phyloP scores from a whole-genome alignment of 2,888 invertebrate species.

The Mycogona germanica region DNA sequence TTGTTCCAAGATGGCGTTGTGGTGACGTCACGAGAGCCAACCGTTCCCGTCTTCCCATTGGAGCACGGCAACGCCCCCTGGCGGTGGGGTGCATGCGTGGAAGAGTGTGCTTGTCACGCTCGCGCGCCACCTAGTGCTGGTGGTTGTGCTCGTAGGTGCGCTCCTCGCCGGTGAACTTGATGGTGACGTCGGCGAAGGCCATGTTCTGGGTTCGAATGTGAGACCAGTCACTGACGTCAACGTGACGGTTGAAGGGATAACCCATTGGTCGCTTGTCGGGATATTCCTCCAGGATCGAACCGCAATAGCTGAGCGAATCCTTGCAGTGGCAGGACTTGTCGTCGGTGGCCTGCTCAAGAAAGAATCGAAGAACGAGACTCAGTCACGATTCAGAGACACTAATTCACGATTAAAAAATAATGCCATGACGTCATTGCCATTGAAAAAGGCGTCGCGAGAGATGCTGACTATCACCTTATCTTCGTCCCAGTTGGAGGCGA shows the following conservation, averaged over 20 bases:
- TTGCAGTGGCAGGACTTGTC: conserved; percentile 41
- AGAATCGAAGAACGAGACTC: neutral
- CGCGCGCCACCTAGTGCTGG: too few relatives aligned
- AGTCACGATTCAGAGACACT: too few relatives aligned
- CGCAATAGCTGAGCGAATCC: conserved; percentile 66
- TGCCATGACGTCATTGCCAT: neutral
- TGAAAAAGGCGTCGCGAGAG: too few relatives aligned
- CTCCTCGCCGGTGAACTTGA: conserved; percentile 23
- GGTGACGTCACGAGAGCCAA: too few relatives aligned
- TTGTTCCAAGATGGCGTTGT: too few relatives aligned
- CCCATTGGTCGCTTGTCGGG: conserved; percentile 59
- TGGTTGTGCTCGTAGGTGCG: too few relatives aligned
- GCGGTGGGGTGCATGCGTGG: too few relatives aligned
- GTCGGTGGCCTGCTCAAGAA: neutral
- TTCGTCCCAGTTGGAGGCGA: conserved; percentile 41
- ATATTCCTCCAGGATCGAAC: conserved; percentile 58
- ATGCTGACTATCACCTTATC: conserved; percentile 12
- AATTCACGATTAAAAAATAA: too few relatives aligned
- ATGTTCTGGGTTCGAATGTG: conserved; percentile 25
- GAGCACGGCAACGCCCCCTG: too few relatives aligned
- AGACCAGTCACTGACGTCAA: conserved; percentile 39
- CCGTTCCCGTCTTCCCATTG: too few relatives aligned
- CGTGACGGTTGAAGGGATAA: conserved; percentile 58
- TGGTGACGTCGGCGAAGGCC: conserved; percentile 24
- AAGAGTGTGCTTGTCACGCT: too few relatives aligned